Conservation (phyloP, 2,113 vertebrate genomes). For the Osmerus mordax region DNA sequence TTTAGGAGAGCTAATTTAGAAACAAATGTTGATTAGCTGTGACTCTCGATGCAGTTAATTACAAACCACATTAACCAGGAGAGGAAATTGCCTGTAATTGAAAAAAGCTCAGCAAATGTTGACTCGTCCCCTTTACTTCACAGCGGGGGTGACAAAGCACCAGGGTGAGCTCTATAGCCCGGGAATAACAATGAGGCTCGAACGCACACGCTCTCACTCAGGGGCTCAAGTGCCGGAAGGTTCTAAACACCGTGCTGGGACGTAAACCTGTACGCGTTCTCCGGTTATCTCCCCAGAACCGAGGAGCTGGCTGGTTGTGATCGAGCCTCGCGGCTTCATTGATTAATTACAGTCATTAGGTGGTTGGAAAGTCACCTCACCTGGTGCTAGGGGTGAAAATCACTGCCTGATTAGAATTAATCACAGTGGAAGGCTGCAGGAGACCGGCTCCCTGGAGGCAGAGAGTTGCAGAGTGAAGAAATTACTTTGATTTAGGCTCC, state of each 20-base stretch:
- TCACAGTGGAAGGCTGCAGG: constrained; percentile 49
- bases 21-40: constrained; percentile 48
- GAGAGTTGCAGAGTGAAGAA: constrained; percentile 2
- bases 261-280: constrained; percentile 15
- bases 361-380: constrained; percentile 65
- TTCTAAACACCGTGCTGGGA: neutral
- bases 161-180: neutral
- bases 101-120: constrained; percentile 8
- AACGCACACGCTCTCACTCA: too few relatives aligned
- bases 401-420: constrained; percentile 58
- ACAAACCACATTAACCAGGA: constrained; percentile 36
- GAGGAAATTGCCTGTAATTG: constrained; percentile 25
- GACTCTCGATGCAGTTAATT: constrained; percentile 41
- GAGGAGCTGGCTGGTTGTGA: constrained; percentile 1
- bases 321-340: constrained; percentile 30
- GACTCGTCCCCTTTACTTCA: constrained; percentile 9
- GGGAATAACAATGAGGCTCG: neutral
- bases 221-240: too few relatives aligned
- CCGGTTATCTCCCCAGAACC: neutral
- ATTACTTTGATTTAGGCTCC: constrained; percentile 9
- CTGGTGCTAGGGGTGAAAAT: constrained; percentile 56
- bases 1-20: constrained; percentile 36
- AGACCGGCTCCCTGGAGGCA: constrained; percentile 6
- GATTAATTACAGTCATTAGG: constrained; percentile 67
- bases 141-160: neutral